Evolutionary conservation across 2,797 vertebrate species (phyloP).

Genomic region (Choloepus didactylus): DNA sequence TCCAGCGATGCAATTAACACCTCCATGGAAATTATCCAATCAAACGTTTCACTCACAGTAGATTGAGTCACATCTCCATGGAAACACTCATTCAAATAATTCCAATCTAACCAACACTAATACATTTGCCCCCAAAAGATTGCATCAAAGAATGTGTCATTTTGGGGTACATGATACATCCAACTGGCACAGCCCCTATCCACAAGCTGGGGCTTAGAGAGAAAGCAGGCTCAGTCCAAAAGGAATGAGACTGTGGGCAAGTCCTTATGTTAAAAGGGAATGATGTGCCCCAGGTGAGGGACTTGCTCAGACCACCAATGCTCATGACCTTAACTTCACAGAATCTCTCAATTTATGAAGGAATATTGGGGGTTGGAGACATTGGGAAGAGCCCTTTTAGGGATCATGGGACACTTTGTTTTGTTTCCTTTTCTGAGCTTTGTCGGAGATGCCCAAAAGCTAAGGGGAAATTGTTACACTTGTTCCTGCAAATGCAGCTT

Average conservation of each 20-base stretch:
- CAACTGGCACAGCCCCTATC: not conserved
- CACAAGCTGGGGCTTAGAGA: not conserved
- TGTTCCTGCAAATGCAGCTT: not conserved
- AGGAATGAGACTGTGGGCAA: not conserved
- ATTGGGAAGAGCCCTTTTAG: not conserved
- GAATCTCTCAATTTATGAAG: not conserved
- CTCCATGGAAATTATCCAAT: too few relatives aligned
- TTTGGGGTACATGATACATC: too few relatives aligned
- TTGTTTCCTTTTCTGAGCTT: constrained; percentile 50
- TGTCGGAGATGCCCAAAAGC: not conserved
- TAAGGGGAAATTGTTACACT: not conserved
- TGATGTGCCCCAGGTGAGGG: not conserved
- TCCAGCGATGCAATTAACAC: too few relatives aligned
- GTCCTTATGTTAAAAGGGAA: not conserved
- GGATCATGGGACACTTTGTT: constrained; percentile 16
- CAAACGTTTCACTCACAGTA: too few relatives aligned
- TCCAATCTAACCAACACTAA: too few relatives aligned
- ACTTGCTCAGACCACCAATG: not conserved
- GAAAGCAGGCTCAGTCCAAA: not conserved
- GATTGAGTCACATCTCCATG: too few relatives aligned
- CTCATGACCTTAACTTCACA: not conserved
- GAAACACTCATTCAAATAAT: too few relatives aligned
- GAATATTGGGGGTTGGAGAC: not conserved
- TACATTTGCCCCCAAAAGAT: not conserved
- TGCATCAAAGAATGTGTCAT: too few relatives aligned